These are phyloP conservation scores for Mythimna pallens DNA, from an alignment of 2,888 invertebrate genomes.

Conservation along the genomic window DNA sequence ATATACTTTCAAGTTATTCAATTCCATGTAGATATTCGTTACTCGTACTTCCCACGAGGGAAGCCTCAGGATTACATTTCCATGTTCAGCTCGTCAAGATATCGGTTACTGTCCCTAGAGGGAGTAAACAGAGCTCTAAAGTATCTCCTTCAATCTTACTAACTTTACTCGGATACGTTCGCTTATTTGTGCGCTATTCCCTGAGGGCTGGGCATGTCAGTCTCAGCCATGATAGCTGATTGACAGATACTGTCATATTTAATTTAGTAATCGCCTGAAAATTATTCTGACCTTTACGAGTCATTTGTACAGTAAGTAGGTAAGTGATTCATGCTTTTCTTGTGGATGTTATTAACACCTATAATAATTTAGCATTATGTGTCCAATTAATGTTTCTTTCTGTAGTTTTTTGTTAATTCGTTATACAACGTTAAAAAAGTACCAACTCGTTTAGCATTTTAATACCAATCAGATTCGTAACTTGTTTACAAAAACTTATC, in stretches of 20 bases:
- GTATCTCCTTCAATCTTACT: conserved; percentile 22
- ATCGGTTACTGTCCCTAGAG: conserved; percentile 50
- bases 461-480: conserved; percentile 12
- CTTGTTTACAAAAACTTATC: conserved; percentile 28
- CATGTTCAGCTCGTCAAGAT: conserved; percentile 47
- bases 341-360: conserved; percentile 14
- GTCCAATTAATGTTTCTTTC: conserved; percentile 1
- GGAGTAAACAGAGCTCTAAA: conserved; percentile 46
- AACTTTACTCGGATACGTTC: background rate
- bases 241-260: conserved; percentile 28
- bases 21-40: background rate
- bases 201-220: conserved; percentile 27
- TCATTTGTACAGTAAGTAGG: conserved; percentile 19
- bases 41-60: conserved; percentile 27
- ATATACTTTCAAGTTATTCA: conserved; percentile 2
- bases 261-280: conserved; percentile 31
- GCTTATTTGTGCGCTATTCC: conserved; percentile 11
- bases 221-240: conserved; percentile 33
- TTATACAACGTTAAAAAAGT: background rate
- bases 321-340: conserved; percentile 36
- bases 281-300: conserved; percentile 37
- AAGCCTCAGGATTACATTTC: conserved; percentile 42
- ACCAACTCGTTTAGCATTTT: background rate
- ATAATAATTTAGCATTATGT: background rate
- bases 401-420: conserved; percentile 3